A percentile compares a stretch with the other conserved stretches of the same genome.
phyloP scores from a whole-genome alignment of 2,797 vertebrate species.

The Sylvia borin region DNA sequence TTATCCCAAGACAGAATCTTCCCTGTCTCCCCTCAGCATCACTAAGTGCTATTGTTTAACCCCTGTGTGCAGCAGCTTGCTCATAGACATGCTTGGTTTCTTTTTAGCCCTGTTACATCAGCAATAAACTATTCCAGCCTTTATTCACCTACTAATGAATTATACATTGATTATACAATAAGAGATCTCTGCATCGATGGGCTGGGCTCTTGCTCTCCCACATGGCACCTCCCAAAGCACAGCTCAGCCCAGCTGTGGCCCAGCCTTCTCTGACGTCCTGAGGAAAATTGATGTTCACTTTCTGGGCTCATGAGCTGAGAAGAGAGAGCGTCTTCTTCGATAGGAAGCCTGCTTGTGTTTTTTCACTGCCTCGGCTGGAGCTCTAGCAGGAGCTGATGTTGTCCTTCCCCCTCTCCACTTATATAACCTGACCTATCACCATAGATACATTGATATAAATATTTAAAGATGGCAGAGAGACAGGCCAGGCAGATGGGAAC shows the following conservation, averaged over 20 bases:
- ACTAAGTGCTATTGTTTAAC: not conserved
- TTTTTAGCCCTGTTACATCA: not conserved
- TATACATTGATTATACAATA: conserved; percentile 55
- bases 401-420: not conserved
- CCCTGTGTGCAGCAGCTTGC: not conserved
- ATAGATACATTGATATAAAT: conserved; percentile 57
- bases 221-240: not conserved
- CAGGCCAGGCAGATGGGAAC: not conserved
- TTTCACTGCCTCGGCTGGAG: not conserved
- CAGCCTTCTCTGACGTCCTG: not conserved
- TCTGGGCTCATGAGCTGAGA: not conserved
- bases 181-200: not conserved
- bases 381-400: not conserved
- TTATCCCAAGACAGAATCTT: not conserved
- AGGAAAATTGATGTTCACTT: not conserved
- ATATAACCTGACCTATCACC: conserved; percentile 35
- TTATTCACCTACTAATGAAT: conserved; percentile 54
- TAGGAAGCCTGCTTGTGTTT: not conserved
- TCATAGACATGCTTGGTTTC: rapidly evolving
- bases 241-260: not conserved
- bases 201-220: not conserved
- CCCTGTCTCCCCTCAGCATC: not conserved
- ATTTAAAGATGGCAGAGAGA: conserved; percentile 47
- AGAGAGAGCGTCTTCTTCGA: rapidly evolving
- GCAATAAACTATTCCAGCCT: conserved; percentile 4